Evolutionary conservation across 2,888 invertebrate species (phyloP), one percentile per base, ranked within the genome.

Genomic region (Cabera pusaria): DNA sequence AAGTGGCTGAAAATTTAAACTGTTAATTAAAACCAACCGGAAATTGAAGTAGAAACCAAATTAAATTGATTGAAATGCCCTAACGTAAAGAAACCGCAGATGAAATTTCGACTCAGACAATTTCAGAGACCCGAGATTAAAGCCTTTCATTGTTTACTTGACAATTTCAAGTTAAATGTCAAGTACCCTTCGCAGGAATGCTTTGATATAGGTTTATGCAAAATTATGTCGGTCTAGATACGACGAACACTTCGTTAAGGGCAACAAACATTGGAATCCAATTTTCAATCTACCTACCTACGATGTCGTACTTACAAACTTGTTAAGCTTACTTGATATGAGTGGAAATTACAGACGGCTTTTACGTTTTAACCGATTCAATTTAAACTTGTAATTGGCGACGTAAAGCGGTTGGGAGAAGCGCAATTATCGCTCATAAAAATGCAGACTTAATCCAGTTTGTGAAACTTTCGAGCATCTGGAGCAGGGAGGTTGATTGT

Each of bases 401-500:
- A 24, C 28, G 33, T 28, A 24, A 34, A 34, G 28, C 34, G 40
- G 12, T 20, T 11, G 22, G 18, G 29, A 29, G 24, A 25, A 35
- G 9, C 21, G 29, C 29, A 41, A 35, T 40, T 34, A 41, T 35
- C 26, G 22, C 31, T 26, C 35, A 7, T 21, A 26, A 31, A 29
- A 31, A 41, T 26, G 25, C 28, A 7, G 9, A 36, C 16, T 8
- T 28, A 23, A 40, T 39, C 24, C 24, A 14, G 40, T 29, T 28
- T 24, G 22, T n/a, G 9, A 14, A 40, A 34, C 24, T 40, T 34
- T 27, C 19, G 9, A 39, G 26, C 44, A 51, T 45, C 45, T 48
- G 49, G 49, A 46, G 22, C 22, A 43, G 50, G 41, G 40, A 44
- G n/a, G 48, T 58, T 62, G 63, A 64, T 66, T 66, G 59, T 61